Percentiles rank a stretch among this genome's conserved stretches.
Conservation (phyloP, 2,888 invertebrate genomes). For the Parnassius glacialis region DNA sequence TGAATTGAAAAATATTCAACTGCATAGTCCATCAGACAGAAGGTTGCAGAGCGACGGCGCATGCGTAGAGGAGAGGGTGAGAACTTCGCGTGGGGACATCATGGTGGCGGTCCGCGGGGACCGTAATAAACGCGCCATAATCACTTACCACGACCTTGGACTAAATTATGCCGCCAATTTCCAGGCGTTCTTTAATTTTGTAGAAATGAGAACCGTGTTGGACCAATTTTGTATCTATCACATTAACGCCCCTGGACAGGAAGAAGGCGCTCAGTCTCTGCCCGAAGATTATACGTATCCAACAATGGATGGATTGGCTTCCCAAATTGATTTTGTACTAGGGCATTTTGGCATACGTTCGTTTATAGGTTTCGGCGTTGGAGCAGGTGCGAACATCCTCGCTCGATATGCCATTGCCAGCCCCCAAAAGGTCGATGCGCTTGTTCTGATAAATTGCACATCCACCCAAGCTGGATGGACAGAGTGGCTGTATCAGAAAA, state of each 20-base stretch:
- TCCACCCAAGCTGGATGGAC: slow-evolving; percentile 98
- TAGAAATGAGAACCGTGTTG: slow-evolving; percentile 92
- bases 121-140: slow-evolving; percentile 93
- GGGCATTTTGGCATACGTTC: slow-evolving; percentile 94
- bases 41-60: slow-evolving; percentile 74
- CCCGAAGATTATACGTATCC: slow-evolving; percentile 95
- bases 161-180: slow-evolving; percentile 97
- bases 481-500: slow-evolving; percentile 99
- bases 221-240: slow-evolving; percentile 99
- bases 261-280: slow-evolving; percentile 95
- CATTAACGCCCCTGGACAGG: slow-evolving; percentile 98
- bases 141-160: slow-evolving; percentile 99
- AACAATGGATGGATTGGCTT: slow-evolving; percentile 96
- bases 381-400: slow-evolving; percentile 97
- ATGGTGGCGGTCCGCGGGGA: slow-evolving; percentile 97
- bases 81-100: slow-evolving; percentile 94
- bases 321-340: slow-evolving; percentile 93
- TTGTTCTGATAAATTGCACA: slow-evolving; percentile 96
- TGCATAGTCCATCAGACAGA: slow-evolving; percentile 91
- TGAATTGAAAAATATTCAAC: slow-evolving; percentile 94
- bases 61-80: slow-evolving; percentile 87
- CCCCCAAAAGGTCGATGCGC: slow-evolving; percentile 93
- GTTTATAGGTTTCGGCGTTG: slow-evolving; percentile 98
- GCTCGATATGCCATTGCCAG: slow-evolving; percentile 93
- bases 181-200: slow-evolving; percentile 96